A percentile compares a stretch with the other conserved stretches of the same genome.
phyloP scores from a whole-genome alignment of 2,113 vertebrate genomes.

The Eptesicus fuscus region DNA sequence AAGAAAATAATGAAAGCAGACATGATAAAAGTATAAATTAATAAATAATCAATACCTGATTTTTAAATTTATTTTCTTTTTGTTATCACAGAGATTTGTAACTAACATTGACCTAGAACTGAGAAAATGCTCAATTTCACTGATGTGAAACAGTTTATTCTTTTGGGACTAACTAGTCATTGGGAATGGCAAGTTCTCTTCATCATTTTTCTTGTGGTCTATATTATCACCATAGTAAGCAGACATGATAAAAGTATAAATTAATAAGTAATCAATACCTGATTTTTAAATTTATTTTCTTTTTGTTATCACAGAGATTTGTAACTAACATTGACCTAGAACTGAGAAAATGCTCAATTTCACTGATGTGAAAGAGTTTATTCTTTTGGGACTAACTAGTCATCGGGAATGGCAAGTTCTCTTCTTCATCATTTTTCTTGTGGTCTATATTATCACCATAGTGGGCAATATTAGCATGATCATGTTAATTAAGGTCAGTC shows the following conservation, averaged over 20 bases:
- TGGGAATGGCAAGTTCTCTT: constrained; percentile 43
- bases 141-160: constrained; percentile 44
- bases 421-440: constrained; percentile 60
- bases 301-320: not conserved
- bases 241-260: not conserved
- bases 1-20: not conserved
- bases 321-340: not conserved
- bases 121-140: constrained; percentile 52
- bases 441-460: constrained; percentile 45
- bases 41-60: not conserved
- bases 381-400: constrained; percentile 57
- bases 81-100: not conserved
- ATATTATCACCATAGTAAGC: constrained; percentile 22
- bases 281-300: not conserved
- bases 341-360: constrained; percentile 41
- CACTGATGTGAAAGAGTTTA: constrained; percentile 49
- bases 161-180: constrained; percentile 45
- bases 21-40: not conserved
- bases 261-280: not conserved
- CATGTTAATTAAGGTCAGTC: constrained; percentile 49
- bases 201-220: constrained; percentile 57
- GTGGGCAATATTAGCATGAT: constrained; percentile 69
- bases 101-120: not conserved
- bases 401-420: not conserved
- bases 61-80: not conserved